Evolutionary conservation across 2,113 vertebrate genomes (phyloP).

Genomic region (Nothobranchius furzeri): DNA sequence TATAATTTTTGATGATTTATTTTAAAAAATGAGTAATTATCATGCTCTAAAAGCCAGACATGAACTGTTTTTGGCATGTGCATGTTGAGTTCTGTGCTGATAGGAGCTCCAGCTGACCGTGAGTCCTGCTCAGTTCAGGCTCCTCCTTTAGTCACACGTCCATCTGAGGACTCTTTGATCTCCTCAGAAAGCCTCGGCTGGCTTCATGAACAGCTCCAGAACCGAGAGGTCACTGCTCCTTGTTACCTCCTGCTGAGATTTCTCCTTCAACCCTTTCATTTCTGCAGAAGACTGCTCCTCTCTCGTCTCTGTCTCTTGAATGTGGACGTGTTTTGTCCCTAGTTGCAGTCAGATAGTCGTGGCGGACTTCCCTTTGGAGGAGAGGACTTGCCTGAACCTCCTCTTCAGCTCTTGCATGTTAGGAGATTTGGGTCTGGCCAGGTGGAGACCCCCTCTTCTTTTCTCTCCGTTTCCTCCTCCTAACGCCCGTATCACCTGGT

Average conservation of each 20-base stretch:
- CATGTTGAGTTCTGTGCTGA: background rate
- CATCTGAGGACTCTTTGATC: slow-evolving; percentile 17
- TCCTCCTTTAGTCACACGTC: slow-evolving; percentile 7
- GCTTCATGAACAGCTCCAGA: slow-evolving; percentile 7
- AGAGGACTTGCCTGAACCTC: slow-evolving; percentile 89
- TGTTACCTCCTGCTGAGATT: background rate
- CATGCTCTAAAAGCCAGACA: background rate
- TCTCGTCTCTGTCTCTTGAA: background rate
- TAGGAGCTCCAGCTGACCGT: slow-evolving; percentile 5
- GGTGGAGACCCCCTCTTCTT: slow-evolving; percentile 86
- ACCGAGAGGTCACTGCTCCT: slow-evolving; percentile 13
- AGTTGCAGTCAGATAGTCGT: slow-evolving; percentile 77
- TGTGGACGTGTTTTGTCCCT: too few relatives aligned
- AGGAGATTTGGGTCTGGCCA: slow-evolving; percentile 90
- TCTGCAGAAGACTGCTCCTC: background rate
- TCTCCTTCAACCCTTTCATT: slow-evolving; percentile 2
- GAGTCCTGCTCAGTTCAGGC: background rate
- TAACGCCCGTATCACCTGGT: slow-evolving; percentile 81
- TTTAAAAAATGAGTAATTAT: background rate
- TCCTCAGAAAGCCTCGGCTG: background rate
- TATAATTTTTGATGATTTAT: background rate
- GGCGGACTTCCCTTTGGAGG: slow-evolving; percentile 87
- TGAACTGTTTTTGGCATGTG: background rate
- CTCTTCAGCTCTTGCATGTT: slow-evolving; percentile 96
- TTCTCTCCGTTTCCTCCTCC: slow-evolving; percentile 88